Conservation (phyloP, 1,140 invertebrate genomes). For the Atta colombica region DNA sequence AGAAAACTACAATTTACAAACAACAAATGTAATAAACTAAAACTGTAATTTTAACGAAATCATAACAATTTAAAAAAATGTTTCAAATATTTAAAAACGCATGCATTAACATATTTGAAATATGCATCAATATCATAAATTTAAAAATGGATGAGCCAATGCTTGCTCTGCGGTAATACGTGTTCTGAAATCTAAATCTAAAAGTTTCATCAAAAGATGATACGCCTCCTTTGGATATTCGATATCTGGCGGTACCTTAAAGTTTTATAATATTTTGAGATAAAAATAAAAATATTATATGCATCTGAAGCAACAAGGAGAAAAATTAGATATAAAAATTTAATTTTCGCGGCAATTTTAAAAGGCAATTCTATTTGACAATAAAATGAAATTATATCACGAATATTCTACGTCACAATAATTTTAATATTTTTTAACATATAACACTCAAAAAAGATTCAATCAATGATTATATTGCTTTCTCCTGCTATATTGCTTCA, state of each 20-base stretch:
- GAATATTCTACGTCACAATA: background rate
- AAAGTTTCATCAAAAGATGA: conserved; percentile 91
- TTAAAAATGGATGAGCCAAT: conserved; percentile 92
- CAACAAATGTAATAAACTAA: conserved; percentile 10
- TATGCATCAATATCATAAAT: conserved; percentile 47
- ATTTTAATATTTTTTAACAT: background rate
- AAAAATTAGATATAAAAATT: background rate
- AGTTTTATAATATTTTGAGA: conserved; percentile 61
- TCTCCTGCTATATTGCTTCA: conserved; percentile 11
- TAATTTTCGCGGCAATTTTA: background rate
- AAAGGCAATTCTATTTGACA: background rate
- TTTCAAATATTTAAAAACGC: background rate
- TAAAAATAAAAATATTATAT: conserved; percentile 34
- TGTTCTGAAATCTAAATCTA: conserved; percentile 92
- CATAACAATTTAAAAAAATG: background rate
- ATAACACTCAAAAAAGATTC: background rate
- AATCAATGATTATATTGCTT: background rate
- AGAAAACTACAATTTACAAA: background rate
- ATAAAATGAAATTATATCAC: background rate
- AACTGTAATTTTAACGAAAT: conserved; percentile 10
- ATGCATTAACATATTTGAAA: background rate
- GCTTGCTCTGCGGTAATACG: conserved; percentile 92
- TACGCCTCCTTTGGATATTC: conserved; percentile 91
- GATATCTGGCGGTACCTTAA: conserved; percentile 72
- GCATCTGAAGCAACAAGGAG: background rate